phyloP scores from a whole-genome alignment of 2,888 invertebrate species.

The Chrysina gloriosa region DNA sequence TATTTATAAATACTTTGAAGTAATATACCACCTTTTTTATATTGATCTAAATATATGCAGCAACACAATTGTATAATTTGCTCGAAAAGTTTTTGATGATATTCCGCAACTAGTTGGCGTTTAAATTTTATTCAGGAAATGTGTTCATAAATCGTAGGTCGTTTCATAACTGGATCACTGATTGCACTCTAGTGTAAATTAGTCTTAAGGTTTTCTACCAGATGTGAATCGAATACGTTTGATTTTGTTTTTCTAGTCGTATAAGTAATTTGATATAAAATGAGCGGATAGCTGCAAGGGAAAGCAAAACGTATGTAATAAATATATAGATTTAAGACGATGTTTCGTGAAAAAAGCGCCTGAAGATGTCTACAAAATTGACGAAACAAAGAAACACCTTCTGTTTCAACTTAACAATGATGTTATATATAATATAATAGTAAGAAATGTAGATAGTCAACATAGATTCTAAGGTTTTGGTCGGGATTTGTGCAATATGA shows the following conservation, averaged over 20 bases:
- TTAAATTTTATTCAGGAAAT: conserved; percentile 39
- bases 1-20: neutral
- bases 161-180: conserved; percentile 26
- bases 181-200: neutral
- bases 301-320: conserved; percentile 20
- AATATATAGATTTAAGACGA: conserved; percentile 30
- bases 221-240: conserved; percentile 28
- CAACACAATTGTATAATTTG: conserved; percentile 1
- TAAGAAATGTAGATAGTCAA: conserved; percentile 36
- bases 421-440: conserved; percentile 27
- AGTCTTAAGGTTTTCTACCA: conserved; percentile 7
- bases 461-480: conserved; percentile 32
- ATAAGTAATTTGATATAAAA: conserved; percentile 27
- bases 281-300: conserved; percentile 4
- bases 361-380: conserved; percentile 39
- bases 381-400: conserved; percentile 25
- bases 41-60: conserved; percentile 17
- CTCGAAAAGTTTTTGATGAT: neutral
- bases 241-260: conserved; percentile 31
- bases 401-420: conserved; percentile 20
- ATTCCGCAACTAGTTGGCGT: conserved; percentile 14
- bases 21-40: conserved; percentile 3
- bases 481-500: conserved; percentile 40
- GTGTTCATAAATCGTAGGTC: conserved; percentile 37
- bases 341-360: conserved; percentile 37